A percentile compares a stretch with the other conserved stretches of the same genome.
Evolutionary conservation across 2,113 vertebrate species (phyloP).

Genomic region (Falcunculus frontatus): DNA sequence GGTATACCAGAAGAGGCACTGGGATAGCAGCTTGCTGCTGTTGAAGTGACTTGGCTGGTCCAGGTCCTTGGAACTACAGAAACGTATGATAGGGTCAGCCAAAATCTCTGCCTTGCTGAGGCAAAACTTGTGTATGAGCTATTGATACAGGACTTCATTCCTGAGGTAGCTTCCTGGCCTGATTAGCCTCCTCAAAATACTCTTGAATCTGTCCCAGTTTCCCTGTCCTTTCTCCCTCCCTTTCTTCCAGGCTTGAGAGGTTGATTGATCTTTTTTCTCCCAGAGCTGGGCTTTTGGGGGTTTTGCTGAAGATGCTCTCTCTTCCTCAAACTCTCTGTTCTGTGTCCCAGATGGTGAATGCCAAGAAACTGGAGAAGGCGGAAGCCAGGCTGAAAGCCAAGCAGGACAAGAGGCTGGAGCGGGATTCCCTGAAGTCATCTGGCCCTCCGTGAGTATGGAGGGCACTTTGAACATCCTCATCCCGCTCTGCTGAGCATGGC

Average conservation of each 20-base stretch:
- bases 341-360: constrained; percentile 82
- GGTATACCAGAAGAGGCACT: background rate
- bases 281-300: background rate
- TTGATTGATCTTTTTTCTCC: background rate
- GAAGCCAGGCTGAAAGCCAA: constrained; percentile 95
- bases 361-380: constrained; percentile 94
- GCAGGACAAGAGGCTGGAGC: constrained; percentile 88
- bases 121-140: background rate
- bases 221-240: background rate
- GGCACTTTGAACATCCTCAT: background rate
- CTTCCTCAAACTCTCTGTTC: background rate
- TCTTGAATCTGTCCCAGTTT: background rate
- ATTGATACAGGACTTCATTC: background rate
- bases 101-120: background rate
- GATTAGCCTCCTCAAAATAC: background rate
- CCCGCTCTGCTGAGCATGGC: background rate
- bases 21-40: background rate
- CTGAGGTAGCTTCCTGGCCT: background rate
- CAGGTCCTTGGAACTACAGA: background rate
- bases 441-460: constrained; percentile 75
- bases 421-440: constrained; percentile 78
- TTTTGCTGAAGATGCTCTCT: background rate
- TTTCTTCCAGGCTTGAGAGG: background rate
- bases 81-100: rapidly evolving
- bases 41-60: background rate